Evolutionary conservation across 2,888 invertebrate genomes (phyloP), one percentile per base, ranked within the genome.

Genomic region (Mechanitis messenoides): DNA sequence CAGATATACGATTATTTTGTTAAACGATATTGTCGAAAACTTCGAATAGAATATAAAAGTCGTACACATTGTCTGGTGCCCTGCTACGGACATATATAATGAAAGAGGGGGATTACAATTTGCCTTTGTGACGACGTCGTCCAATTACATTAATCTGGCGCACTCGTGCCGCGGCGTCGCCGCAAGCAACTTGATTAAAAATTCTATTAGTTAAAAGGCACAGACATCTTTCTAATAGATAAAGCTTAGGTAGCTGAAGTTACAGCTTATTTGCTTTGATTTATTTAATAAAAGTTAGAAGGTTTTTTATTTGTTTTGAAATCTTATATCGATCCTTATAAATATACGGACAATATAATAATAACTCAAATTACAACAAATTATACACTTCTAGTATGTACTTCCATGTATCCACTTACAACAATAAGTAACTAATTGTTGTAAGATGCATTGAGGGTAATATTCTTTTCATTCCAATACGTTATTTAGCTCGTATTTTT

Each of bases 91-190:
- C 79, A 81, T 76, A 78, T 81, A 81, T 83, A 85, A 86, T 85
- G 83, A 82, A 84, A 82, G 81, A 80, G 81, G 82, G 83, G 87
- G 84, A 87, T 88, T 87, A 87, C 87, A 89, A 89, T 89, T 89
- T 89, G 88, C 89, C 83, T 89, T 89, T 89, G 88, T 89, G 87
- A 88, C 80, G 82, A 81, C 85, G 82, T 83, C 81, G 84, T 87
- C 86, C 86, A 88, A 89, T 90, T 88, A 87, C 88, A 90, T 90
- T 89, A 89, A 87, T 87, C 86, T 83, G 85, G 83, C 82, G 84
- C 76, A 77, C 80, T 81, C 79, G 68, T 67, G 63, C 67, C 69
- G 81, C 76, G 81, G 79, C 81, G 80, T 77, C 80, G 79, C 80
- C 85, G 79, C 86, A 83, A 85, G 78, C 83, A 83, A 87, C 87